phyloP scores from a whole-genome alignment of 1,140 invertebrate genomes.

The Macrosteles quadrilineatus region DNA sequence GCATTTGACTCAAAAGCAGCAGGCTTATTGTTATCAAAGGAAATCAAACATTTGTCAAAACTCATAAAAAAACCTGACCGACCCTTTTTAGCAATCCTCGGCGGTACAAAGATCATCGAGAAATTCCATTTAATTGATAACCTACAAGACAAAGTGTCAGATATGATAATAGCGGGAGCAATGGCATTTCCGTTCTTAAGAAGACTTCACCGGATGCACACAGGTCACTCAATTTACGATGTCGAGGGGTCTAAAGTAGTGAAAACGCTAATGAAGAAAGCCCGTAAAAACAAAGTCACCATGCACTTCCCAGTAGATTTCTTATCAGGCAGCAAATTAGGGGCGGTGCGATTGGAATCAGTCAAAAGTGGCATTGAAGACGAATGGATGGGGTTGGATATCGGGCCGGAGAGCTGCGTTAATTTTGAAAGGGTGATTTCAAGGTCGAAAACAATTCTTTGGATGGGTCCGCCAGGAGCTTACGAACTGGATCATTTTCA shows the following conservation, averaged over 20 bases:
- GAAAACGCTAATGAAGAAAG: slow-evolving; percentile 86
- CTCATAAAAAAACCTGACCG: slow-evolving; percentile 92
- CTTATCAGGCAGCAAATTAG: slow-evolving; percentile 94
- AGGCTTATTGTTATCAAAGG: slow-evolving; percentile 97
- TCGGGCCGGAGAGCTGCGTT: slow-evolving; percentile 84
- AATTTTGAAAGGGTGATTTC: slow-evolving; percentile 77
- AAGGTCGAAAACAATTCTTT: slow-evolving; percentile 94
- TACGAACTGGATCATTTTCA: slow-evolving; percentile 97
- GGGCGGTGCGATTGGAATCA: slow-evolving; percentile 75
- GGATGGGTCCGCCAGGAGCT: slow-evolving; percentile 98
- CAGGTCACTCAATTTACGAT: slow-evolving; percentile 92
- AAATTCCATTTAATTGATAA: slow-evolving; percentile 99
- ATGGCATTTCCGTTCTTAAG: slow-evolving; percentile 99
- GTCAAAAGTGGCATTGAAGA: slow-evolving; percentile 87
- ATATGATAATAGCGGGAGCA: slow-evolving; percentile 99
- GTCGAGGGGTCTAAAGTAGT: slow-evolving; percentile 96
- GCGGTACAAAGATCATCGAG: slow-evolving; percentile 99
- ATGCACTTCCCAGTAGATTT: slow-evolving; percentile 97
- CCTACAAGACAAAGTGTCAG: slow-evolving; percentile 95
- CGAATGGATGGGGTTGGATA: slow-evolving; percentile 92
- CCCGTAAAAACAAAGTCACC: slow-evolving; percentile 89
- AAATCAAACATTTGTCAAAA: slow-evolving; percentile 97
- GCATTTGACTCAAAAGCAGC: slow-evolving; percentile 86
- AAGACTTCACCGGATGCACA: slow-evolving; percentile 88
- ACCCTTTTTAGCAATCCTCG: slow-evolving; percentile 97